Conservation (phyloP, 2,888 invertebrate species). For the Smittia sp. region DNA sequence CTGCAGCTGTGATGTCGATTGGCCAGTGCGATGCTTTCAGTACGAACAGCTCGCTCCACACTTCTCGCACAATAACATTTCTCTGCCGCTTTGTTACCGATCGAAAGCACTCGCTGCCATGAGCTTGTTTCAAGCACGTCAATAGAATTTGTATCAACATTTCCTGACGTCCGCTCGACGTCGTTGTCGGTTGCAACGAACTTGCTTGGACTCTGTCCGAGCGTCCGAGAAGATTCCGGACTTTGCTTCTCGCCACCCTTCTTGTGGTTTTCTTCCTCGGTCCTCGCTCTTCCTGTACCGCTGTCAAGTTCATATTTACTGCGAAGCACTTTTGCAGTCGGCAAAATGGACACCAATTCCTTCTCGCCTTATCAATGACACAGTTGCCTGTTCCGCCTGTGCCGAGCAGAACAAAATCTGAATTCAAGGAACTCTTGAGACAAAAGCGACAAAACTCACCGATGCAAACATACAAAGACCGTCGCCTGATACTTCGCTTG, state of each 20-base stretch:
- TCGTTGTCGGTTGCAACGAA: neutral
- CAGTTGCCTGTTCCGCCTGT: slow-evolving; percentile 71
- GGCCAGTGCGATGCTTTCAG: slow-evolving; percentile 61
- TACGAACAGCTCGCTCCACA: slow-evolving; percentile 62
- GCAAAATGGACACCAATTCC: slow-evolving; percentile 88
- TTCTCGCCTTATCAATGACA: slow-evolving; percentile 72
- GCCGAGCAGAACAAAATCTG: neutral
- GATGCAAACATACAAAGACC: slow-evolving; percentile 73
- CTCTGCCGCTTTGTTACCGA: slow-evolving; percentile 56
- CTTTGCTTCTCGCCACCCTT: neutral
- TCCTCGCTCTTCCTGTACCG: slow-evolving; percentile 82
- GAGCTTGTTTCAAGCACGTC: slow-evolving; percentile 58
- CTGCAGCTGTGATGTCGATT: slow-evolving; percentile 52
- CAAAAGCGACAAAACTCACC: slow-evolving; percentile 55
- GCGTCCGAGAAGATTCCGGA: neutral
- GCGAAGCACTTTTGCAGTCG: slow-evolving; percentile 73
- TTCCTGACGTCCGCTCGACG: slow-evolving; percentile 52
- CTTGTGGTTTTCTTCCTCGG: slow-evolving; percentile 57
- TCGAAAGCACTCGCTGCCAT: slow-evolving; percentile 58
- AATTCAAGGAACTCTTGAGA: neutral
- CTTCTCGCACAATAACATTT: slow-evolving; percentile 57
- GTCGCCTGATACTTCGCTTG: slow-evolving; percentile 75
- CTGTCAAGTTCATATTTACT: slow-evolving; percentile 77
- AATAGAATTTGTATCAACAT: slow-evolving; percentile 61
- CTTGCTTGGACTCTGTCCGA: neutral